A percentile compares a stretch with the other conserved stretches of the same genome.
These are phyloP conservation scores for Crocidura indochinensis DNA, from an alignment of 2,797 vertebrate genomes.

Conservation along the genomic window DNA sequence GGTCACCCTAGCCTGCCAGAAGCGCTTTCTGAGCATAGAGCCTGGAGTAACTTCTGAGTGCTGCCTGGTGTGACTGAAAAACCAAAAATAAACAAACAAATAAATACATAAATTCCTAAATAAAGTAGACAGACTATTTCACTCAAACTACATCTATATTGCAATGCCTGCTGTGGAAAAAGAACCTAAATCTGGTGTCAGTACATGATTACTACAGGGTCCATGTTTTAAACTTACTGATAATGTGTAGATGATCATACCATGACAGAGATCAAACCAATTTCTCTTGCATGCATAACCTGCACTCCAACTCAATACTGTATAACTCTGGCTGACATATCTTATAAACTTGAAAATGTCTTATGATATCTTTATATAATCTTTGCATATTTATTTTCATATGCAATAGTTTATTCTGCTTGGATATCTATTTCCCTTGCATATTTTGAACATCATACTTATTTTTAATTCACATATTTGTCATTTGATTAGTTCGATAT, in stretches of 20 bases:
- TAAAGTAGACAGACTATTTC: background rate
- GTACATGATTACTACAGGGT: no score
- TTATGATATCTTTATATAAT: background rate
- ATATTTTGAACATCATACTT: slow-evolving; percentile 20
- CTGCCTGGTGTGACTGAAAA: no score
- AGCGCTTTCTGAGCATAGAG: no score
- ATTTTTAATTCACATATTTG: slow-evolving; percentile 26
- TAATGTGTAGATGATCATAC: no score
- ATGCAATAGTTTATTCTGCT: background rate
- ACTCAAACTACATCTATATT: slow-evolving; percentile 3
- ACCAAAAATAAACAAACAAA: no score
- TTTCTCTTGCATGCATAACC: no score
- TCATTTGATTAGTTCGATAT: background rate
- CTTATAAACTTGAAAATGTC: background rate
- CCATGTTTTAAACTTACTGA: no score
- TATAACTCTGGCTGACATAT: background rate
- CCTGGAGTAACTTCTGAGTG: no score
- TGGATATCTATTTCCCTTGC: background rate
- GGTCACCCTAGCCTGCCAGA: no score
- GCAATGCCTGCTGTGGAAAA: background rate
- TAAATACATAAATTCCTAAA: background rate
- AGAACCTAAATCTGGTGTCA: no score
- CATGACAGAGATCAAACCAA: no score
- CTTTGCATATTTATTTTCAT: slow-evolving; percentile 2
- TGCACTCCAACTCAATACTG: no score